Evolutionary conservation across 2,888 invertebrate genomes (phyloP).

Genomic region (Ophion ventricosus): DNA sequence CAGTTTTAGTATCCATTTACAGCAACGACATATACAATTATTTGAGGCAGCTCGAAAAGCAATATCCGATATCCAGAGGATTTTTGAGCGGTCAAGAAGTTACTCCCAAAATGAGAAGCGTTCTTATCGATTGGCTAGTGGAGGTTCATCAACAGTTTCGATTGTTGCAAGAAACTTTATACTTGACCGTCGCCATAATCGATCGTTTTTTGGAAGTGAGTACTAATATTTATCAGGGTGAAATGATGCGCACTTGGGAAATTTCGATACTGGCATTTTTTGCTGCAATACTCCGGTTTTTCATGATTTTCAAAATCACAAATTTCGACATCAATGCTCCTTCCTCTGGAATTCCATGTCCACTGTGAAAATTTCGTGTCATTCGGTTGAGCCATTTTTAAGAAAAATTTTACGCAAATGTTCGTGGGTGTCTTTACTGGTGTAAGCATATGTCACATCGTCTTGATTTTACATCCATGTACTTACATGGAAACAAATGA

Average conservation of each 20-base stretch:
- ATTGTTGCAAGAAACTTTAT: slow-evolving; percentile 94
- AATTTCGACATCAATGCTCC: not conserved
- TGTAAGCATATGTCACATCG: too few relatives aligned
- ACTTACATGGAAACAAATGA: too few relatives aligned
- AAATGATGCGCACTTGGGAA: not conserved
- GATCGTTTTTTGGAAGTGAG: slow-evolving; percentile 94
- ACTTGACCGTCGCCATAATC: slow-evolving; percentile 93
- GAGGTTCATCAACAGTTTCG: slow-evolving; percentile 95
- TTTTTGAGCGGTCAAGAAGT: slow-evolving; percentile 89
- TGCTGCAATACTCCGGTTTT: not conserved
- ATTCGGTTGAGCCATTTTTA: too few relatives aligned
- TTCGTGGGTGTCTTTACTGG: too few relatives aligned
- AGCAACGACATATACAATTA: slow-evolving; percentile 95
- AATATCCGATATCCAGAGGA: slow-evolving; percentile 87
- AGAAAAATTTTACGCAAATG: too few relatives aligned
- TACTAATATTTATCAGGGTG: not conserved
- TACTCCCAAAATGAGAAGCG: slow-evolving; percentile 93
- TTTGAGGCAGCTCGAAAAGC: slow-evolving; percentile 89
- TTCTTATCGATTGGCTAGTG: slow-evolving; percentile 96
- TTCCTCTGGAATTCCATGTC: too few relatives aligned
- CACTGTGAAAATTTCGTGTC: too few relatives aligned
- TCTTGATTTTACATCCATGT: too few relatives aligned
- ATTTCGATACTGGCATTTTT: not conserved
- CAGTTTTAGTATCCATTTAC: slow-evolving; percentile 92
- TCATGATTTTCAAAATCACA: too few relatives aligned